Evolutionary conservation across 2,113 vertebrate species (phyloP).

Genomic region (Hoplias malabaricus): DNA sequence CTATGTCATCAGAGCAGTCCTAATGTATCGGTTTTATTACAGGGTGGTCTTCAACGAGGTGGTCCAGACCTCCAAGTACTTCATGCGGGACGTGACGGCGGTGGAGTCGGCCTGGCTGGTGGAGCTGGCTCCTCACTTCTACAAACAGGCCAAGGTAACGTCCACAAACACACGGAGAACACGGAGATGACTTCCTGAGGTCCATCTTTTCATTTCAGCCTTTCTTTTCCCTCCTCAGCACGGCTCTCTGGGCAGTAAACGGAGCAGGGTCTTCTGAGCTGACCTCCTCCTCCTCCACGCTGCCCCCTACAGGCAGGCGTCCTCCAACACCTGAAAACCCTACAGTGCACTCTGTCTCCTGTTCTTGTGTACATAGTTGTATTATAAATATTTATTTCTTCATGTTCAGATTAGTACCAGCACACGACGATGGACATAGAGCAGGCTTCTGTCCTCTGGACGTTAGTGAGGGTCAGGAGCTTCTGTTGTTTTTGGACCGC

Average conservation of each 20-base stretch:
- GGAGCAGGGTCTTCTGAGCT: slow-evolving; percentile 72
- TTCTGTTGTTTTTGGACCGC: slow-evolving; percentile 59
- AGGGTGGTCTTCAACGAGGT: slow-evolving; percentile 98
- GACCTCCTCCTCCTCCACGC: not conserved
- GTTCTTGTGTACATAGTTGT: slow-evolving; percentile 67
- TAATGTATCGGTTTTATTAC: slow-evolving; percentile 31
- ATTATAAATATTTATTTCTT: slow-evolving; percentile 62
- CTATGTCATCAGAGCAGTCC: too few species aligned
- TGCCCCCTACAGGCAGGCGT: slow-evolving; percentile 5
- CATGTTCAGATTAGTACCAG: slow-evolving; percentile 53
- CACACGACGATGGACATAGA: slow-evolving; percentile 48
- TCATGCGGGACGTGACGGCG: slow-evolving; percentile 96
- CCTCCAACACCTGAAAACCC: not conserved
- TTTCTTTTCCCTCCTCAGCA: slow-evolving; percentile 55
- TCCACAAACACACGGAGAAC: not conserved
- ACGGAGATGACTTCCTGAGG: too few species aligned
- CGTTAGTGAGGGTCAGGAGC: slow-evolving; percentile 50
- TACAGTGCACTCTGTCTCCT: slow-evolving; percentile 38
- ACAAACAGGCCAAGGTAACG: slow-evolving; percentile 93
- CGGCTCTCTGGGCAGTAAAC: slow-evolving; percentile 76
- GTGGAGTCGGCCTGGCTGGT: slow-evolving; percentile 93
- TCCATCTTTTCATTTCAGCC: too few species aligned
- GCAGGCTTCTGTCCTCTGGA: slow-evolving; percentile 56
- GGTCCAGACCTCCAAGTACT: slow-evolving; percentile 92
- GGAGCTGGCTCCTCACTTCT: slow-evolving; percentile 96